Percentiles rank a stretch among this genome's conserved stretches.
These are phyloP conservation scores for Epirrhoe alternata DNA, from an alignment of 2,888 invertebrate species.

Conservation along the genomic window DNA sequence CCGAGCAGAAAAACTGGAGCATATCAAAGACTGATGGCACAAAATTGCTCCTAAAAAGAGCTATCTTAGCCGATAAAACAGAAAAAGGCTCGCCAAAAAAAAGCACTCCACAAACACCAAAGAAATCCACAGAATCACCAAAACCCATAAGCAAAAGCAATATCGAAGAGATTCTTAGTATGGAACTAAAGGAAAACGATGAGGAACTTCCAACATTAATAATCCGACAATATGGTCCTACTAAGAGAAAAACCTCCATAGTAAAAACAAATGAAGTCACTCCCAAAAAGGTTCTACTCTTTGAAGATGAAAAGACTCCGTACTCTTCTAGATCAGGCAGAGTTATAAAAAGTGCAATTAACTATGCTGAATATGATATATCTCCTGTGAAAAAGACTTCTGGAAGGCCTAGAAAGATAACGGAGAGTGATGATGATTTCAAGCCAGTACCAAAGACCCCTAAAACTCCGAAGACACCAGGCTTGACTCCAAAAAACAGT, in stretches of 20 bases:
- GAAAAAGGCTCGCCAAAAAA: conserved; percentile 72
- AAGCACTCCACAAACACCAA: conserved; percentile 58
- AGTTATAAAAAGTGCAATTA: conserved; percentile 54
- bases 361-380: conserved; percentile 64
- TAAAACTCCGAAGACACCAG: conserved; percentile 51
- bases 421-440: conserved; percentile 71
- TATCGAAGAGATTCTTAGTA: conserved; percentile 66
- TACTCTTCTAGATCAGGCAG: conserved; percentile 63
- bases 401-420: conserved; percentile 55
- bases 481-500: conserved; percentile 63
- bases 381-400: conserved; percentile 65
- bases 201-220: conserved; percentile 76
- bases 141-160: conserved; percentile 60
- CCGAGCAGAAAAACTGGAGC: conserved; percentile 76
- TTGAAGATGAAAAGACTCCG: conserved; percentile 62
- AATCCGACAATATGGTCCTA: conserved; percentile 65
- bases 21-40: conserved; percentile 77
- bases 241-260: conserved; percentile 65
- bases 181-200: conserved; percentile 75
- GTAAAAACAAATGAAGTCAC: conserved; percentile 62
- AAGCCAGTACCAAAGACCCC: conserved; percentile 53
- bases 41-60: conserved; percentile 76
- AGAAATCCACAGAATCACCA: conserved; percentile 58
- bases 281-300: conserved; percentile 68
- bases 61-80: conserved; percentile 74